These are phyloP conservation scores for Semaprochilodus insignis DNA, from an alignment of 2,797 vertebrate species.

Conservation along the genomic window DNA sequence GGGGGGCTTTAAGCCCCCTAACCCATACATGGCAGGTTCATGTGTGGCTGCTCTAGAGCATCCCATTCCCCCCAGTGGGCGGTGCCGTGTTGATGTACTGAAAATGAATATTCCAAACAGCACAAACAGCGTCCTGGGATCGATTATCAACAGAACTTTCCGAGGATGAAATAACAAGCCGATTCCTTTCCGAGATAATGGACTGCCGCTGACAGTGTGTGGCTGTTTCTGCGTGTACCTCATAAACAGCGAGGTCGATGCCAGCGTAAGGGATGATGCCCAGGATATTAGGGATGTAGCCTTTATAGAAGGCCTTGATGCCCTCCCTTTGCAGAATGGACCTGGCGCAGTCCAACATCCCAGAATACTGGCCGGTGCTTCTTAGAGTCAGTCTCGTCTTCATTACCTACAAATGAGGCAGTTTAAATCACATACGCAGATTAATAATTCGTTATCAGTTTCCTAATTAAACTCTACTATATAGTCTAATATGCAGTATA, in stretches of 20 bases:
- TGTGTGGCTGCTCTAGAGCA: too few relatives aligned
- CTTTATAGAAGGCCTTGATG: conserved; percentile 90
- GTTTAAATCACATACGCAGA: background rate
- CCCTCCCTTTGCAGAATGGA: conserved; percentile 90
- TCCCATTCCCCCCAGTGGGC: background rate
- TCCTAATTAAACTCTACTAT: too few relatives aligned
- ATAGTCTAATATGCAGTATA: too few relatives aligned
- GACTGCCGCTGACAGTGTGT: background rate
- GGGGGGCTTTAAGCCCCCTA: too few relatives aligned
- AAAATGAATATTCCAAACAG: conserved; percentile 10
- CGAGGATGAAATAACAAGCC: conserved; percentile 24
- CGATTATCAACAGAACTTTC: conserved; percentile 3
- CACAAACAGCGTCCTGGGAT: background rate
- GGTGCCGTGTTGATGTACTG: background rate
- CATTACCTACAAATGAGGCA: conserved; percentile 81
- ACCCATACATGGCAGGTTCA: too few relatives aligned
- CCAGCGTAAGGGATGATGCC: conserved; percentile 97
- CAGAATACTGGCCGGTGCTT: conserved; percentile 93
- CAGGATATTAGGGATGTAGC: conserved; percentile 91
- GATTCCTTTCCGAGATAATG: conserved; percentile 1
- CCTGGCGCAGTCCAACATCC: conserved; percentile 91
- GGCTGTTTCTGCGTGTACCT: conserved; percentile 75
- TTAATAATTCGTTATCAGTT: background rate
- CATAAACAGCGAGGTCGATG: conserved; percentile 93
- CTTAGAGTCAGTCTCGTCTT: conserved; percentile 94